Evolutionary conservation across 1,140 invertebrate genomes (phyloP), one percentile per base, ranked within the genome.

Genomic region (Zaprionus vittiger): DNA sequence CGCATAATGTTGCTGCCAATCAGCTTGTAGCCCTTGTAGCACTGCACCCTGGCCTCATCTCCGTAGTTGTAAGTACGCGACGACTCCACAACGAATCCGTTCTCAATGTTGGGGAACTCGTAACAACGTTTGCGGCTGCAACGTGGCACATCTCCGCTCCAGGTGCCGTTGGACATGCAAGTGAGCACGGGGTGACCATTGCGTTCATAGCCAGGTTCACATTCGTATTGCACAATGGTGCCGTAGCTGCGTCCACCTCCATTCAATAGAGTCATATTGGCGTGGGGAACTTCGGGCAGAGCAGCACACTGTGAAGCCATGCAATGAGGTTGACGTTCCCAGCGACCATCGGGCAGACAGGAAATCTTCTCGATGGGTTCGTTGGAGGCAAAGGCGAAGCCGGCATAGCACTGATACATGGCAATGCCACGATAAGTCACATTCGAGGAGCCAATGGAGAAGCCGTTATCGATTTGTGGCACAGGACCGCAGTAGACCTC

Each of bases 401-500:
- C 98, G 44, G 98, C 98, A 90, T 99, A 99, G 93, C 98, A 99
- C 86, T 98, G 97, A 93, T 99, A 99, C 76, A 97, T 98, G 24
- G 98, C 98, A 77, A 98, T 94, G 14, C 98, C 98, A 73, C 95
- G 95, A 83, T 98, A 99, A 1, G 98, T 99, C 4, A 99, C 98
- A 92, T 99, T 99, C 0, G 97, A 97, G 1, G 98, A 98, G 56
- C 96, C 97, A 91, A 98, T 98, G 1, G 98, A 99, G 92, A 99
- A 99, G 55, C 98, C 98, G 92, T 99, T 99, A 83, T 98, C 97
- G 68, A 99, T 99, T 94, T 99, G 98, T 66, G 98, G 98, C 26
- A 99, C 98, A 37, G 98, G 98, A 62, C 98, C 98, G 93, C 98
- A 99, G 91, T 99, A 99, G 17, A 99, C 97, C 94, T 98, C 98